Evolutionary conservation across 2,888 invertebrate genomes (phyloP), one percentile per base, ranked within the genome.

Genomic region (Mystacides longicornis): DNA sequence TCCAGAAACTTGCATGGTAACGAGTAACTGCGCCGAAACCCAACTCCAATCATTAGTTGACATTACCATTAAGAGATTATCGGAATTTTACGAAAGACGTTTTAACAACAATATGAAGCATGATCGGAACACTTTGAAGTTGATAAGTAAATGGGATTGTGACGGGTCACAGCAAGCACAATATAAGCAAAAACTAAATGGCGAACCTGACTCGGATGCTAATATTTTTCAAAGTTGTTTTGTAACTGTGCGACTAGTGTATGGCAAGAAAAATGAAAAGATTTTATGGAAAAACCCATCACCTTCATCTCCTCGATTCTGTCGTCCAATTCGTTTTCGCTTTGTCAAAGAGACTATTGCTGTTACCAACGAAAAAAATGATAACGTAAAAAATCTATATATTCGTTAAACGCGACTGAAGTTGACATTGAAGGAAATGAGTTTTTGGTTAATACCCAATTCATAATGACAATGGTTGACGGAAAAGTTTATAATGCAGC

Each of bases 221-320:
- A 51, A 51, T 20, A 43, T 51, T 27, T 51, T 51, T 16, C 50
- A 57, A 51, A 65, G 61, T 49, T 65, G 52, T 3, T 57, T 65
- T 52, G 63, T 63, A 19, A 60, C 62, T 54, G 23, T 64, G 20
- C 58, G 55, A 60, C 31, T 64, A 46, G 49, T n/a, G n/a, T n/a
- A n/a, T n/a, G 47, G 47, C 47, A 47, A 20, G 5, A n/a, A 47
- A 4, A 21, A 5, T 21, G 22, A 47, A 21, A 47, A 20, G n/a
- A n/a, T 47, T 9, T 9, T 47, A 9, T 47, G 47, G 47, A 7
- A 47, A 47, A 47, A 47, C n/a, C 47, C 47, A 47, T 7, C 47
- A 47, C 47, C 47, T 9, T 47, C 22, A 7, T 47, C 47, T 19
- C 47, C 47, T 19, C 47, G 47, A 20, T 47, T 20, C 22, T 47